Base-by-base conservation (phyloP, 2,113 vertebrate species). In the Empidonax traillii region DNA sequence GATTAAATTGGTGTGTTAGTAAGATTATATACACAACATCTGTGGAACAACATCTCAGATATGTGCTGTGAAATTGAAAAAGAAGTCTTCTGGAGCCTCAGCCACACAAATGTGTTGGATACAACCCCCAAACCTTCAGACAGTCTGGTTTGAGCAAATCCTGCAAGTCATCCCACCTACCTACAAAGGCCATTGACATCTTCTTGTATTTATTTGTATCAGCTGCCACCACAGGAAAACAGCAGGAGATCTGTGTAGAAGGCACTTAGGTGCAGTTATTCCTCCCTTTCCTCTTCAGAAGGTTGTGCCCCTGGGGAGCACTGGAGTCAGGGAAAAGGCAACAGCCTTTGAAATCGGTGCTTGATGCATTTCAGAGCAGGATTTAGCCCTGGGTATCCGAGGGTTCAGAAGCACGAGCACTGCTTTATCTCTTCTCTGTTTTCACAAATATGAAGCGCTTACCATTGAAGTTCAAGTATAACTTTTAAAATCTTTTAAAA, bases 1-100 rank as follows among this genome's bases (percentile, higher is more conserved):
- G 97, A 97, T 97, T 96, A 97, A 96, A 90, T 79, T 76, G 75
- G n/a, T 87, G 46, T 90, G 67, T 91, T 93, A 82, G 90, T 95
- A 95, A 94, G 93, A 94, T 96, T 91, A 89, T 81, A 80, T 62
- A 94, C 74, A 85, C 67, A 87, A 46, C 85, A 75, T 87, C 56
- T 6, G 0, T 55, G 73, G 81, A 90, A 51, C 51, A 62, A 52
- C 93, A 71, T 46, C 86, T 72, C 1, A 2, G n/a, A 9, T 37
- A 27, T 41, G 55, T 84, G 82, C 76, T 91, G 77, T 78, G 91
- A 62, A 96, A 93, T 12, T 69, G 71, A 46, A 94, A 74, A 84
- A 47, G 12, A 62, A 39, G 25, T 61, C 81, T 52, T 3, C 15
- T 71, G 43, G 44, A 20, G 19, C 31, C 27, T 63, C 69, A 78